These are phyloP conservation scores for Pitta sordida DNA, from an alignment of 2,113 vertebrate species.

Conservation along the genomic window DNA sequence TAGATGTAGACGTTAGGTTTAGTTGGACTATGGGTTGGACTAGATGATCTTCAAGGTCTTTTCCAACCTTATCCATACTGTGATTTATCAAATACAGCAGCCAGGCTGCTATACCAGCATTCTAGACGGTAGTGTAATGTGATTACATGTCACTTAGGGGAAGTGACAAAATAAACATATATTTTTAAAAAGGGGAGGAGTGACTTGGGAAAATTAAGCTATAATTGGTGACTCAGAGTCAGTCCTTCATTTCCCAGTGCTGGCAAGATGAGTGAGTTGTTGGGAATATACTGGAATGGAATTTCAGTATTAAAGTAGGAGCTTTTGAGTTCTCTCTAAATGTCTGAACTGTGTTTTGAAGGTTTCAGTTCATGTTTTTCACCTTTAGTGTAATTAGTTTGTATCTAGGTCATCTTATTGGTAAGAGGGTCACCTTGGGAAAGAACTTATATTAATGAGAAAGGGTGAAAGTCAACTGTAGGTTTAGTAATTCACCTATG, in stretches of 20 bases:
- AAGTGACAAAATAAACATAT: slow-evolving; percentile 15
- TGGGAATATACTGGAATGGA: not conserved
- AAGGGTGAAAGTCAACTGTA: not conserved
- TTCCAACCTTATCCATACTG: no score
- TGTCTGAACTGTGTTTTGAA: not conserved
- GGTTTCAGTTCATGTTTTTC: not conserved
- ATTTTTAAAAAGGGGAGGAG: not conserved
- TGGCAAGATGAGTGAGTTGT: slow-evolving; percentile 22
- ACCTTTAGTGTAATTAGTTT: not conserved
- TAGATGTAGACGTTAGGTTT: no score
- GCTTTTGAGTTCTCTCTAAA: not conserved
- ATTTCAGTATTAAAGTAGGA: not conserved
- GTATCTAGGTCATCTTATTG: not conserved
- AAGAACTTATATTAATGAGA: not conserved
- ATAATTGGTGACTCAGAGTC: slow-evolving; percentile 29
- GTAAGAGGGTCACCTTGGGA: not conserved
- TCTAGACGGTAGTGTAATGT: not conserved
- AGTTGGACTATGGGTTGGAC: no score
- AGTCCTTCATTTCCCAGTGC: slow-evolving; percentile 12
- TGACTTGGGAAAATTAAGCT: slow-evolving; percentile 45
- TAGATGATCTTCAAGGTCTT: no score
- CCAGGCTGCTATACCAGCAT: not conserved
- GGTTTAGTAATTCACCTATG: not conserved
- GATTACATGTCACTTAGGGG: not conserved
- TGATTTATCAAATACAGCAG: not conserved